Percentiles rank a stretch among this genome's conserved stretches.
phyloP scores from a whole-genome alignment of 2,113 vertebrate genomes.

The Leuciscus idus region DNA sequence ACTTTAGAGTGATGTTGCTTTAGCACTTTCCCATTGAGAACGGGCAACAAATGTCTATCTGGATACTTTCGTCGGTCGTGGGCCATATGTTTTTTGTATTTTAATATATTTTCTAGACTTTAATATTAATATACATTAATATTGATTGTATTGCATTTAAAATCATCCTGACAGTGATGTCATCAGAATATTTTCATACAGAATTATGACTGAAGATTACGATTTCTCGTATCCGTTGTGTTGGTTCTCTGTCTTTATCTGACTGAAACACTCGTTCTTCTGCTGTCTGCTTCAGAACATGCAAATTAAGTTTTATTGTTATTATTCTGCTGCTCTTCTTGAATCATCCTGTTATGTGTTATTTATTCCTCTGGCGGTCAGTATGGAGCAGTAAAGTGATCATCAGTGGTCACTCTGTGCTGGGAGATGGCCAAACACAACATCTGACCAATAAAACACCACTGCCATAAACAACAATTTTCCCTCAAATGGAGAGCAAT shows the following conservation, averaged over 20 bases:
- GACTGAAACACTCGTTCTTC: neutral
- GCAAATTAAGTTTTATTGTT: constrained; percentile 48
- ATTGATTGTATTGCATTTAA: too few relatives aligned
- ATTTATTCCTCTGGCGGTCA: constrained; percentile 61
- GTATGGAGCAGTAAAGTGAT: constrained; percentile 39
- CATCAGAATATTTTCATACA: too few relatives aligned
- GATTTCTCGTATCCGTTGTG: neutral
- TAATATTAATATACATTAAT: too few relatives aligned
- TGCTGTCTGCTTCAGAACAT: constrained; percentile 7
- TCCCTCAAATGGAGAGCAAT: constrained; percentile 71
- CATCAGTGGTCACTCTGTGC: constrained; percentile 61
- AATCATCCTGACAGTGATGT: too few relatives aligned
- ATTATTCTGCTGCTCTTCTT: constrained; percentile 55
- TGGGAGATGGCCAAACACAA: constrained; percentile 55
- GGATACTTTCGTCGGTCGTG: too few relatives aligned
- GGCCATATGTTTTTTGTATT: too few relatives aligned
- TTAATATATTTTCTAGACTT: too few relatives aligned
- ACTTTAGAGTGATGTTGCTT: too few relatives aligned
- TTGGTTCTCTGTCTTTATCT: neutral
- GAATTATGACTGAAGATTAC: too few relatives aligned
- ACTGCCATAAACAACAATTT: constrained; percentile 76
- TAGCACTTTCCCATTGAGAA: too few relatives aligned
- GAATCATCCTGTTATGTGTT: constrained; percentile 72
- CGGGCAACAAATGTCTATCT: too few relatives aligned
- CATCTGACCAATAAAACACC: constrained; percentile 78